Percentiles rank a stretch among this genome's conserved stretches.
These are phyloP conservation scores for Drosophila kohkoa DNA, from an alignment of 1,140 invertebrate genomes.

Conservation along the genomic window DNA sequence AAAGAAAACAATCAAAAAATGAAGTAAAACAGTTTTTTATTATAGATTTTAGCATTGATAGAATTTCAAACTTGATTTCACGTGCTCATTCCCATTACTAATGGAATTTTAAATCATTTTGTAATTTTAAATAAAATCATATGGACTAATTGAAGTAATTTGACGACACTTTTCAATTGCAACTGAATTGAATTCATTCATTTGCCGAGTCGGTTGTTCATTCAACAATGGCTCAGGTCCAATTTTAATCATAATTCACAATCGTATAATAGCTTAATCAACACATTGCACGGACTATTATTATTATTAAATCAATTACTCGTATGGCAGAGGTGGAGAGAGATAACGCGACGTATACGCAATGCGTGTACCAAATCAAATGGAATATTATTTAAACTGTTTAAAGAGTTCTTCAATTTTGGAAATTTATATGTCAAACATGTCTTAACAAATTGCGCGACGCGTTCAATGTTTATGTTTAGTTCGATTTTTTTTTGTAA, in stretches of 20 bases:
- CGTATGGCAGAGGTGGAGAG: conserved; percentile 3
- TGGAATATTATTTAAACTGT: conserved; percentile 14
- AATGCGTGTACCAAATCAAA: conserved; percentile 28
- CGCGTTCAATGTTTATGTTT: conserved; percentile 7
- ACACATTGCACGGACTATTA: conserved; percentile 49
- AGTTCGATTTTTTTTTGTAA: not conserved
- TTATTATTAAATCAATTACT: conserved; percentile 61
- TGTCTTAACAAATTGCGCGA: not conserved
- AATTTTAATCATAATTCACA: conserved; percentile 67
- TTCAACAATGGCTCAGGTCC: conserved; percentile 35
- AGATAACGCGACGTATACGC: conserved; percentile 61
- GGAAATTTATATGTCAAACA: conserved; percentile 14
- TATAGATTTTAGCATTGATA: conserved; percentile 35
- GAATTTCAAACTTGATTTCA: conserved; percentile 9
- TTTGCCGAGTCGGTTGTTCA: conserved; percentile 6
- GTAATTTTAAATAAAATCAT: conserved; percentile 17
- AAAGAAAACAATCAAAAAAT: conserved; percentile 15
- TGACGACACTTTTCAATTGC: conserved; percentile 40
- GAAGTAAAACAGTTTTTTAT: conserved; percentile 20
- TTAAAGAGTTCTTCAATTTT: conserved; percentile 1
- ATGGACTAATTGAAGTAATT: conserved; percentile 43
- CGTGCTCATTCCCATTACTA: conserved; percentile 3
- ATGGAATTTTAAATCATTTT: conserved; percentile 35
- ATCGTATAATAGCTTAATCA: conserved; percentile 69
- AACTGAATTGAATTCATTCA: conserved; percentile 38